These are phyloP conservation scores for Hippocampus zosterae DNA, from an alignment of 2,113 vertebrate species.

Conservation along the genomic window DNA sequence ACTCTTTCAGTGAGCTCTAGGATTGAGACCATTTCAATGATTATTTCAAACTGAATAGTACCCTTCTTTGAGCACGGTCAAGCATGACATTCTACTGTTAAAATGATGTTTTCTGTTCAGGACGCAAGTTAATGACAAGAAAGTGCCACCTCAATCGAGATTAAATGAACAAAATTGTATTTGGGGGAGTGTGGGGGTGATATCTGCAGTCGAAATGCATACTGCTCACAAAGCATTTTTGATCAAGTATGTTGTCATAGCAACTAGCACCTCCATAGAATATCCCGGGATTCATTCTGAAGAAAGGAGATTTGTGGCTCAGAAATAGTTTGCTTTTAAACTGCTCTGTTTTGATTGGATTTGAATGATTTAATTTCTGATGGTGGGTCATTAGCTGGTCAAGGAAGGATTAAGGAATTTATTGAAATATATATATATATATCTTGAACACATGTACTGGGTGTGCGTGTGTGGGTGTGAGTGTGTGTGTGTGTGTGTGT, in stretches of 20 bases:
- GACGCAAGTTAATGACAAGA: neutral
- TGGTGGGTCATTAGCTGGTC: constrained; percentile 28
- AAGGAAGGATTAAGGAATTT: constrained; percentile 12
- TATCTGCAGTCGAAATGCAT: neutral
- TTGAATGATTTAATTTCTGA: constrained; percentile 38
- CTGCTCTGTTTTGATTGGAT: constrained; percentile 27
- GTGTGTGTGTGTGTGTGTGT: no score
- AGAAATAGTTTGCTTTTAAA: constrained; percentile 11
- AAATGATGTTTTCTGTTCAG: neutral
- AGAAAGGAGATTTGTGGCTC: constrained; percentile 9
- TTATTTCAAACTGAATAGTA: neutral
- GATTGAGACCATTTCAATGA: neutral
- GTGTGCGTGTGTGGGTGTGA: no score
- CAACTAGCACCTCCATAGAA: neutral
- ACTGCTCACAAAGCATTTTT: neutral
- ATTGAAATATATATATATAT: neutral
- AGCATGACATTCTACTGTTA: neutral
- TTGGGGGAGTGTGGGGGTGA: neutral
- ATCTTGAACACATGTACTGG: neutral
- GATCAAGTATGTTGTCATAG: neutral
- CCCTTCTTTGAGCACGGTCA: neutral
- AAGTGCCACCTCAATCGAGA: neutral
- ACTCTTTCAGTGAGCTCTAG: neutral
- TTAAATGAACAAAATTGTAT: neutral
- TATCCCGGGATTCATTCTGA: neutral